Percentiles rank a stretch among this genome's conserved stretches.
phyloP scores from a whole-genome alignment of 2,888 invertebrate genomes.

The Capitulum mitella region DNA sequence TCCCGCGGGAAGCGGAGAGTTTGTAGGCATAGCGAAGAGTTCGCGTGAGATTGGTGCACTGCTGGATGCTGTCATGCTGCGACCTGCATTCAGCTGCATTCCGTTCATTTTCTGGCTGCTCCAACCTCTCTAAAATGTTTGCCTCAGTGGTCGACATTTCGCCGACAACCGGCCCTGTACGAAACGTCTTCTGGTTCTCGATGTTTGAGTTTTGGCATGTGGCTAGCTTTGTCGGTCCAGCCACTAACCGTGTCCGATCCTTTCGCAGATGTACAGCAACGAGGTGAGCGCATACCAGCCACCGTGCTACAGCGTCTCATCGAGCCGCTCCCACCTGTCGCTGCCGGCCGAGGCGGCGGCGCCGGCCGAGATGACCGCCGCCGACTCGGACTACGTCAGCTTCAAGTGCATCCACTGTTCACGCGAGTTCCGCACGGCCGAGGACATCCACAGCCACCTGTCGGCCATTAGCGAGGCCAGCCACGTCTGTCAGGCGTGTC shows the following conservation, averaged over 20 bases:
- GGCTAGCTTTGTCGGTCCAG: neutral
- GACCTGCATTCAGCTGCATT: too few species aligned
- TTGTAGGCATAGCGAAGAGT: too few species aligned
- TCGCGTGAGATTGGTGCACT: too few species aligned
- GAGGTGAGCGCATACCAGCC: neutral
- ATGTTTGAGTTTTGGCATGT: too few species aligned
- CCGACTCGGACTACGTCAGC: conserved; percentile 27
- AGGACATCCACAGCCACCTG: conserved; percentile 32
- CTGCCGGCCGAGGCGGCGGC: neutral
- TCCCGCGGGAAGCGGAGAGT: too few species aligned
- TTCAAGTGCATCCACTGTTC: conserved; percentile 35
- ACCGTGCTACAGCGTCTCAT: neutral
- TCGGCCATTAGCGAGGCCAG: conserved; percentile 31
- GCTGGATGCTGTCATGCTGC: too few species aligned
- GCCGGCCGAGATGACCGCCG: neutral
- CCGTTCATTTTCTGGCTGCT: too few species aligned
- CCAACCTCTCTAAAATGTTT: too few species aligned
- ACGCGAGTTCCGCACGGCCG: conserved; percentile 30
- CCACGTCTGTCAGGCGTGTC: conserved; percentile 34
- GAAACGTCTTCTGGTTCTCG: too few species aligned
- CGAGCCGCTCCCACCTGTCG: neutral
- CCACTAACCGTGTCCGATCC: neutral
- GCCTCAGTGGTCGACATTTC: too few species aligned
- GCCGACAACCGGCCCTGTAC: too few species aligned
- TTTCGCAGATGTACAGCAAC: neutral